Evolutionary conservation across 2,797 vertebrate genomes (phyloP).

Genomic region (Acanthiza pusilla): DNA sequence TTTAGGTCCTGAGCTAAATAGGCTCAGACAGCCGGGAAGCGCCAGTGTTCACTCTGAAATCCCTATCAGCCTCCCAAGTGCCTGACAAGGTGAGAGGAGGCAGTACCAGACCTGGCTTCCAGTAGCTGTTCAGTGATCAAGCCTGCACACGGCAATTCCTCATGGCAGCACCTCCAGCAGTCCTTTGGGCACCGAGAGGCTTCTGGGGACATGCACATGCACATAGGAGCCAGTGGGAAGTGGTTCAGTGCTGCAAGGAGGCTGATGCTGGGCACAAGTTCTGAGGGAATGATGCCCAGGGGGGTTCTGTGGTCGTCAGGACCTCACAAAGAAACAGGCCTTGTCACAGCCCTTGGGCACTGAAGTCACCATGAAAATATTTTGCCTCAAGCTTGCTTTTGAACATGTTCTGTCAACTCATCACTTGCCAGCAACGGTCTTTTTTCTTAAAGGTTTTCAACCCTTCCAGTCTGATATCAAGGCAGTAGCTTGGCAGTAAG

Average conservation of each 20-base stretch:
- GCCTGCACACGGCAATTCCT: not conserved
- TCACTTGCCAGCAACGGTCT: not conserved
- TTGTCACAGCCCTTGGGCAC: not conserved
- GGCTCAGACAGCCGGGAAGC: accelerated
- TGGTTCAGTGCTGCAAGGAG: not conserved
- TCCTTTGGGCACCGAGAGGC: accelerated
- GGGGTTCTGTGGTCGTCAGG: not conserved
- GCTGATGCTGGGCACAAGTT: not conserved
- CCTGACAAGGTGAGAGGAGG: not conserved
- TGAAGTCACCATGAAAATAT: not conserved
- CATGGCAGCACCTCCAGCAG: not conserved
- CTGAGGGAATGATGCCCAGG: not conserved
- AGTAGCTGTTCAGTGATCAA: accelerated
- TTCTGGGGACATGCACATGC: accelerated
- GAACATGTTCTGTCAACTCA: not conserved
- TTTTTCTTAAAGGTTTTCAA: not conserved
- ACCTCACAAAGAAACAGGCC: not conserved
- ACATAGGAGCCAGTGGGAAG: not conserved
- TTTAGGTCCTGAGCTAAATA: not conserved
- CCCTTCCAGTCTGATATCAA: not conserved
- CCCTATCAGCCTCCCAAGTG: not conserved
- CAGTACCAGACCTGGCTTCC: accelerated
- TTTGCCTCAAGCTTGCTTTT: not conserved
- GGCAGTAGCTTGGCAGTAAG: not conserved
- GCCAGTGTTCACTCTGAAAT: not conserved